Evolutionary conservation across 2,888 invertebrate genomes (phyloP).

Genomic region (Rhingia campestris): DNA sequence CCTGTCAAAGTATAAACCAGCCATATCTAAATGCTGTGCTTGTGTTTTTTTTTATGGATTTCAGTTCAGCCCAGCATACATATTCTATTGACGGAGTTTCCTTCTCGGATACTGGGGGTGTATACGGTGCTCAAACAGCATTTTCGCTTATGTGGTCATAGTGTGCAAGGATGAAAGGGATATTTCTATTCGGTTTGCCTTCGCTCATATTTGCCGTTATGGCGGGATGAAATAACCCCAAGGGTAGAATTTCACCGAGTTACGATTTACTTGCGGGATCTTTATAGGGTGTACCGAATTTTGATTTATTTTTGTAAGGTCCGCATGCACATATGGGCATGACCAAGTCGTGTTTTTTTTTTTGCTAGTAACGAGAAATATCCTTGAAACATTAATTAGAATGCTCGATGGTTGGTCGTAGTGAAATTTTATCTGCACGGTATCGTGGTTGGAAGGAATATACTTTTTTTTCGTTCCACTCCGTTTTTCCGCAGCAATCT

Average conservation of each 20-base stretch:
- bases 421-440: conserved; percentile 40
- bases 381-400: conserved; percentile 52
- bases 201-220: not conserved
- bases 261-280: conserved; percentile 26
- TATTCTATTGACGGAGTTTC: not conserved
- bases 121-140: conserved; percentile 2
- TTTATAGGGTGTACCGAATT: conserved; percentile 22
- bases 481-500: conserved; percentile 20
- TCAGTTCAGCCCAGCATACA: not conserved
- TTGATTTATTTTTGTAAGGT: conserved; percentile 60
- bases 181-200: not conserved
- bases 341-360: not conserved
- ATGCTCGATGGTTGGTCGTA: conserved; percentile 25
- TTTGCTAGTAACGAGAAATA: conserved; percentile 1
- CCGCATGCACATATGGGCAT: conserved; percentile 20
- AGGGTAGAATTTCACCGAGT: conserved; percentile 46
- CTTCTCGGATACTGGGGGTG: too few species aligned
- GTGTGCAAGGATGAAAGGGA: not conserved
- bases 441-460: not conserved
- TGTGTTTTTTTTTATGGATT: conserved; percentile 13
- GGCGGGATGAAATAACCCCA: conserved; percentile 24
- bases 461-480: not conserved
- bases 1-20: conserved; percentile 1
- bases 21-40: conserved; percentile 28
- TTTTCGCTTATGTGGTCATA: conserved; percentile 23